These are phyloP conservation scores for Saturnia japonica DNA, from an alignment of 2,888 invertebrate genomes.

Conservation along the genomic window DNA sequence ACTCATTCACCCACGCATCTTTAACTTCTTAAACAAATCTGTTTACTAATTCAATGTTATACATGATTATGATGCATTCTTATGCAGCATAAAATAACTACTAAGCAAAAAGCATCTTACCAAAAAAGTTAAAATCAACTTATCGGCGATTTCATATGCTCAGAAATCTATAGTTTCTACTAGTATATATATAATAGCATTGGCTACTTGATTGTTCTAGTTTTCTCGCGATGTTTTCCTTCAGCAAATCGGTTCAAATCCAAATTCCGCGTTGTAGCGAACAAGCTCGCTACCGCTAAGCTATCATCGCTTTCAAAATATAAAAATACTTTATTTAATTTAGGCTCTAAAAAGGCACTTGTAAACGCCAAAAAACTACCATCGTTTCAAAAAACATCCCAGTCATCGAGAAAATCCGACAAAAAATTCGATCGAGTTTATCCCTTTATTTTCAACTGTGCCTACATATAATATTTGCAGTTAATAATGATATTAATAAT, in stretches of 20 bases:
- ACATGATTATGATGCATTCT: no score
- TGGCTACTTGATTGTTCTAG: neutral
- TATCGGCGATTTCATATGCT: neutral
- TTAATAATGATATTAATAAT: no score
- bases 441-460: no score
- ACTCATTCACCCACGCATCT: conserved; percentile 6
- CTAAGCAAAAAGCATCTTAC: neutral
- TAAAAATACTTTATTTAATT: no score
- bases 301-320: neutral
- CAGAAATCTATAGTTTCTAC: neutral
- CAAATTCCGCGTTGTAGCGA: neutral
- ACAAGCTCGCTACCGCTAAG: no score
- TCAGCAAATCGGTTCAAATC: neutral
- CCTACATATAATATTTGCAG: no score
- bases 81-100: neutral
- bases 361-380: no score
- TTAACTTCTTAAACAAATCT: neutral
- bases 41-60: neutral
- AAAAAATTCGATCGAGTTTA: no score
- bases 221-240: neutral
- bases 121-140: neutral
- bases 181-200: neutral
- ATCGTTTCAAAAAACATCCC: no score
- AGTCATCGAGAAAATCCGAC: no score
- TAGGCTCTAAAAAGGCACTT: no score